phyloP scores from a whole-genome alignment of 2,888 invertebrate species.

The Machimus rusticus region DNA sequence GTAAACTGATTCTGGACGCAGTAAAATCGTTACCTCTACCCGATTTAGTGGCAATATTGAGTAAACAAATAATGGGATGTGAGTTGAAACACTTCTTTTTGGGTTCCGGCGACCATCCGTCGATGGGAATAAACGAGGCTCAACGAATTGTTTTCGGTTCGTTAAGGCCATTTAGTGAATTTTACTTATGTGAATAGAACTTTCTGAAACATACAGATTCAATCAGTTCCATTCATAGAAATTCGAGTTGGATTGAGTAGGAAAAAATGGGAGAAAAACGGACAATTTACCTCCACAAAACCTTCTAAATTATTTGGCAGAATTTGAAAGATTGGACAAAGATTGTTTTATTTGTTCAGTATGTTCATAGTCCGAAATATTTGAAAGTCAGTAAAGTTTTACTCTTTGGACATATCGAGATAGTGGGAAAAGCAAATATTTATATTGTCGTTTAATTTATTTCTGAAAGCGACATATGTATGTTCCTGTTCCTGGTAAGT shows the following conservation, averaged over 20 bases:
- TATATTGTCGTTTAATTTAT: not conserved
- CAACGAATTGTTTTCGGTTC: conserved; percentile 20
- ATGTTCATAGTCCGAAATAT: not conserved
- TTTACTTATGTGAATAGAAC: not conserved
- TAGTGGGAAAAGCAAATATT: not conserved
- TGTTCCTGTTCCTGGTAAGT: not conserved
- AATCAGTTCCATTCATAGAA: not conserved
- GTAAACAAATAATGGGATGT: conserved; percentile 26
- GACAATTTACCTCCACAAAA: not conserved
- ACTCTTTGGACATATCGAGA: not conserved
- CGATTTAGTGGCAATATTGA: conserved; percentile 15
- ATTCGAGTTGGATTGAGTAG: not conserved
- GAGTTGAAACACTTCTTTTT: not conserved
- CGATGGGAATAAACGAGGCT: not conserved
- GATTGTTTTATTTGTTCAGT: not conserved
- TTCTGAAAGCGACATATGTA: not conserved
- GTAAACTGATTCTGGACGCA: not conserved
- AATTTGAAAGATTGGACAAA: not conserved
- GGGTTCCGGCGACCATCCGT: not conserved
- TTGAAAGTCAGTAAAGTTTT: not conserved
- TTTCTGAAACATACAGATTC: not conserved
- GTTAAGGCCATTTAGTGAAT: not conserved
- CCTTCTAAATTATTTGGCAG: not conserved
- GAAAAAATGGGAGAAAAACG: not conserved
- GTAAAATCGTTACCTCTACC: not conserved